phyloP scores from a whole-genome alignment of 2,888 invertebrate species.

The Metacarcinus magister region DNA sequence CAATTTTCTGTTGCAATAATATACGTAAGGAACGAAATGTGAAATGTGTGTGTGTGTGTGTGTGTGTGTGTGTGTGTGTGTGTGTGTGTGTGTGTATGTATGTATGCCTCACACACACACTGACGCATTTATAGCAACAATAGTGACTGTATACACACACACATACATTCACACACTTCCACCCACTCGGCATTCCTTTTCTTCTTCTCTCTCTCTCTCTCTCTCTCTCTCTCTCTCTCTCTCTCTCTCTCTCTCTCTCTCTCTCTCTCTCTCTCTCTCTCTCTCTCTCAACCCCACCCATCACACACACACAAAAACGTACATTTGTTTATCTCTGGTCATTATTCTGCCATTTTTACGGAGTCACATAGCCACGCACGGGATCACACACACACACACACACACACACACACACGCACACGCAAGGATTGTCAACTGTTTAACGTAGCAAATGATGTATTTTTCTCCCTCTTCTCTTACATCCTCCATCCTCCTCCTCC shows the following conservation, averaged over 20 bases:
- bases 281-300: neutral
- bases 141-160: no score
- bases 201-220: slow-evolving; percentile 19
- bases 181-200: neutral
- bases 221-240: slow-evolving; percentile 60
- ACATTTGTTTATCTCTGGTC: neutral
- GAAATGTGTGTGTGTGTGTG: no score
- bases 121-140: no score
- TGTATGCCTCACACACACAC: no score
- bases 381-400: no score
- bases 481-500: neutral
- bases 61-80: no score
- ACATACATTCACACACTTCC: no score
- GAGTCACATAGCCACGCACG: slow-evolving; percentile 1
- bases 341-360: slow-evolving; percentile 33
- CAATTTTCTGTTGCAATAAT: no score
- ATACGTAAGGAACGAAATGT: no score
- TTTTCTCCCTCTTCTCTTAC: neutral
- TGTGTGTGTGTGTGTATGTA: no score
- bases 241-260: slow-evolving; percentile 60
- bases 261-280: slow-evolving; percentile 55
- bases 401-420: no score
- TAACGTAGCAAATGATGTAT: neutral
- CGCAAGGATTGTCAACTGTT: neutral
- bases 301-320: neutral